These are phyloP conservation scores for Epizoanthus illoricatus DNA, from an alignment of 92 coral and sea anemone species.

Conservation along the genomic window DNA sequence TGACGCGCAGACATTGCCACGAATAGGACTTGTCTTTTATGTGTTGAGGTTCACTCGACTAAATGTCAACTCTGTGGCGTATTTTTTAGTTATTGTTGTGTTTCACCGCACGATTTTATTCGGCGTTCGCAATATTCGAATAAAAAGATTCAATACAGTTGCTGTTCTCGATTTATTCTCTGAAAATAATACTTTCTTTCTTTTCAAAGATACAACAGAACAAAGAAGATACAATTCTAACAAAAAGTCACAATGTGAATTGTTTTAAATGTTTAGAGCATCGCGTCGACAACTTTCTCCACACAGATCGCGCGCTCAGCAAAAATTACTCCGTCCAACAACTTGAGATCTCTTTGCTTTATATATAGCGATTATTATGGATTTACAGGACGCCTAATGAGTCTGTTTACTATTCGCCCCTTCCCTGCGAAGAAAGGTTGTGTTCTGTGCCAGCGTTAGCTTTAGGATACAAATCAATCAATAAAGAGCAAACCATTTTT, in stretches of 20 bases:
- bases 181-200: conserved; percentile 5
- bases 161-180: conserved; percentile 2
- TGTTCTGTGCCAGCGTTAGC: conserved; percentile 5
- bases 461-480: conserved; percentile 34
- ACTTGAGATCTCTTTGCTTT: neutral
- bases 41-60: neutral
- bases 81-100: neutral
- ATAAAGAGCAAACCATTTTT: neutral
- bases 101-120: no score
- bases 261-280: neutral
- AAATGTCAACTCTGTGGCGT: neutral
- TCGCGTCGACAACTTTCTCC: neutral
- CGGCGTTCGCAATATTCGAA: no score
- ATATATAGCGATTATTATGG: conserved; percentile 23
- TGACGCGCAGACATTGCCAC: neutral
- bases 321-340: neutral
- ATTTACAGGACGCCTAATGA: conserved; percentile 33
- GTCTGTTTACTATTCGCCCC: conserved; percentile 22
- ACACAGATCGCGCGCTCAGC: neutral
- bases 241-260: neutral
- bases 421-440: conserved; percentile 13
- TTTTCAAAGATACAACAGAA: conserved; percentile 26
- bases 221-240: conserved; percentile 24
- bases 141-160: neutral
- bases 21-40: neutral